Conservation (phyloP, 1,140 invertebrate species). For the Teleogryllus occipitalis region DNA sequence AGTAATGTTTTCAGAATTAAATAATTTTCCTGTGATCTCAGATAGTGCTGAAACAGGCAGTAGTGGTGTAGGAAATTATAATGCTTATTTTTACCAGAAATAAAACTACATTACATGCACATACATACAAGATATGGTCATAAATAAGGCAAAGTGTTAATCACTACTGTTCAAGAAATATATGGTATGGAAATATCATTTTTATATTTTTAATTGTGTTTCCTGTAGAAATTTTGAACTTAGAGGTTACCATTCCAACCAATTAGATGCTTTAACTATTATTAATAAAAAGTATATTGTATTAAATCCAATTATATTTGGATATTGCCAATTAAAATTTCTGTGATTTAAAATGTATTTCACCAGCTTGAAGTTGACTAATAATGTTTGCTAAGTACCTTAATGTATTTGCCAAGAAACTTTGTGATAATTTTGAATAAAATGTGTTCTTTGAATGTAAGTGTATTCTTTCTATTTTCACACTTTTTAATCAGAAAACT, state of each 20-base stretch:
- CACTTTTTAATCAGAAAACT: not conserved
- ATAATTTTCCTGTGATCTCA: no score
- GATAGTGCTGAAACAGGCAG: no score
- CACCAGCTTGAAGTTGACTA: not conserved
- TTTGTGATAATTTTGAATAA: not conserved
- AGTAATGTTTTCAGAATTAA: no score
- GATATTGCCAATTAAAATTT: not conserved
- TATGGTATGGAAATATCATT: not conserved
- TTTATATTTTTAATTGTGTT: not conserved
- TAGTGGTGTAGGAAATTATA: no score
- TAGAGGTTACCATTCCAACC: not conserved
- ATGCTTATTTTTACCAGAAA: no score
- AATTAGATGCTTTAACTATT: not conserved
- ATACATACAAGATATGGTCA: no score
- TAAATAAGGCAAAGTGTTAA: not conserved
- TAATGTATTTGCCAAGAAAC: not conserved
- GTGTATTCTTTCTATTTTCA: not conserved
- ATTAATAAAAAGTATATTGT: not conserved
- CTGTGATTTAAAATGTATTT: not conserved
- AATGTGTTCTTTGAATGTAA: not conserved
- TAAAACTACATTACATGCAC: no score
- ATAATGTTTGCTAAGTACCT: not conserved
- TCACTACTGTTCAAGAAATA: not conserved
- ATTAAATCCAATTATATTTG: constrained; percentile 2
- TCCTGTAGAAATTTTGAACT: not conserved